A percentile compares a stretch with the other conserved stretches of the same genome.
These are phyloP conservation scores for Dasysyrphus tricinctus DNA, from an alignment of 2,888 invertebrate species.

Conservation along the genomic window DNA sequence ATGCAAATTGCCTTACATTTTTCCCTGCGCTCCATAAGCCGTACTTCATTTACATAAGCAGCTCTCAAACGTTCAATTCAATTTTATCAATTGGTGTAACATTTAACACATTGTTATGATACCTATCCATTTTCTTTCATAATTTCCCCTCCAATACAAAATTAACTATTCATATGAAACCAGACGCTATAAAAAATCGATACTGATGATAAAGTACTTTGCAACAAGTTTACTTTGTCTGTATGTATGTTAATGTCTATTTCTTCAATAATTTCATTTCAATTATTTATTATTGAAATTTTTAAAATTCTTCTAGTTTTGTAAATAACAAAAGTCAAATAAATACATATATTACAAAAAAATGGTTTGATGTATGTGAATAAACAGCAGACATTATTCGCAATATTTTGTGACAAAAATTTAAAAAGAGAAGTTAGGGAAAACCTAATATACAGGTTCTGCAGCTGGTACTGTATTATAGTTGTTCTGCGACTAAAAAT, in stretches of 20 bases:
- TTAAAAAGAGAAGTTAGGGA: slow-evolving; percentile 24
- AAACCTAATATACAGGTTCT: slow-evolving; percentile 56
- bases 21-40: no score
- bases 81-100: no score
- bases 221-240: not conserved
- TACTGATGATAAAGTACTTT: not conserved
- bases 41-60: no score
- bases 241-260: not conserved
- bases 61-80: no score
- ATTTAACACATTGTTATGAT: no score
- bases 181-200: no score
- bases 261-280: not conserved
- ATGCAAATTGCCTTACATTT: no score
- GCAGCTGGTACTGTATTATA: slow-evolving; percentile 44
- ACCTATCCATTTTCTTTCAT: no score
- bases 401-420: slow-evolving; percentile 34
- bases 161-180: no score
- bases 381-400: not conserved
- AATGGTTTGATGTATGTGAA: no score
- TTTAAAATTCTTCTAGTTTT: not conserved
- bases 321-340: not conserved
- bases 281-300: not conserved
- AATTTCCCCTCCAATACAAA: no score
- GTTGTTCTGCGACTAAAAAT: slow-evolving; percentile 1
- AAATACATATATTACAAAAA: no score